A percentile compares a stretch with the other conserved stretches of the same genome.
phyloP scores from a whole-genome alignment of 2,797 vertebrate genomes.

The Lutjanus argentimaculatus region DNA sequence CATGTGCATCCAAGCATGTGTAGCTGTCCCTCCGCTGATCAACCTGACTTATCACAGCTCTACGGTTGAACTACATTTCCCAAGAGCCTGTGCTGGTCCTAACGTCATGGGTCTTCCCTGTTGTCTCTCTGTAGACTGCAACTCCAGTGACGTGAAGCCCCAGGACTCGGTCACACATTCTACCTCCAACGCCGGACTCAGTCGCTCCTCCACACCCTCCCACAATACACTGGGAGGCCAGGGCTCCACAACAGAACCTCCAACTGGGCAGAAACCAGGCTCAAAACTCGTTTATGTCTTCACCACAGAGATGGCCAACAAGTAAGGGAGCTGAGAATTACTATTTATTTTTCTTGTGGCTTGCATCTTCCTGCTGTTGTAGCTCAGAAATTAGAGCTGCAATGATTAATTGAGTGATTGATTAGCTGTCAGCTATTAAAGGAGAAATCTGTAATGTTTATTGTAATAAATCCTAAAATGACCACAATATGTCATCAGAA shows the following conservation, averaged over 20 bases:
- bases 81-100: slow-evolving; percentile 41
- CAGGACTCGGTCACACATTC: slow-evolving; percentile 95
- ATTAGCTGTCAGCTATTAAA: too few species aligned
- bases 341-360: slow-evolving; percentile 4
- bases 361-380: not conserved
- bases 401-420: too few species aligned
- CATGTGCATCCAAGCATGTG: slow-evolving; percentile 46
- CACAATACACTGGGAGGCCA: slow-evolving; percentile 91
- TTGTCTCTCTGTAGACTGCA: slow-evolving; percentile 89
- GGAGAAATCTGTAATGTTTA: too few species aligned
- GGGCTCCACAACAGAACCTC: slow-evolving; percentile 90
- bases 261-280: slow-evolving; percentile 92
- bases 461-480: too few species aligned
- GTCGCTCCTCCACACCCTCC: slow-evolving; percentile 96
- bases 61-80: slow-evolving; percentile 46
- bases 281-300: slow-evolving; percentile 98
- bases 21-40: slow-evolving; percentile 40
- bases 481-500: too few species aligned
- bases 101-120: slow-evolving; percentile 18
- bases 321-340: slow-evolving; percentile 86
- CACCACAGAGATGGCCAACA: slow-evolving; percentile 99
- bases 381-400: not conserved
- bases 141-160: slow-evolving; percentile 95
- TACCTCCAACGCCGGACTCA: slow-evolving; percentile 92
- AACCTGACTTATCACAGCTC: slow-evolving; percentile 34